phyloP scores from a whole-genome alignment of 1,140 invertebrate genomes.

The Adelges cooleyi region DNA sequence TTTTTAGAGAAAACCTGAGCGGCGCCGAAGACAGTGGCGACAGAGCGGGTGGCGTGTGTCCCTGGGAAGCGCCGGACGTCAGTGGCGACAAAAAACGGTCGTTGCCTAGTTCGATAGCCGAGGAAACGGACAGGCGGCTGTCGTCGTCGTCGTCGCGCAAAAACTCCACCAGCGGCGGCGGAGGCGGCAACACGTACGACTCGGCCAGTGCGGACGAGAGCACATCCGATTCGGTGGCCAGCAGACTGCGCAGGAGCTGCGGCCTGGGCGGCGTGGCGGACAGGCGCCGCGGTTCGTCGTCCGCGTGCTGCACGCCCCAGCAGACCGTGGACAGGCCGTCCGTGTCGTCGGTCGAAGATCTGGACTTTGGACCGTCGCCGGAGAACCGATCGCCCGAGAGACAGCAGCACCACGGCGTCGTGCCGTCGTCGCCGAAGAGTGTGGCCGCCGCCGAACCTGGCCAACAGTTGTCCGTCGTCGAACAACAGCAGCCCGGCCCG shows the following conservation, averaged over 20 bases:
- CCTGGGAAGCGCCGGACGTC: constrained; percentile 46
- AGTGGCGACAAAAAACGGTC: constrained; percentile 33
- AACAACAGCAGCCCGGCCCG: too few species aligned
- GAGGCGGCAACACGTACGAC: constrained; percentile 43
- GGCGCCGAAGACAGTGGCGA: constrained; percentile 39
- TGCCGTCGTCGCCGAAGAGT: constrained; percentile 32
- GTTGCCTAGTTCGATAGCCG: constrained; percentile 16
- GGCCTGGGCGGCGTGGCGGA: not conserved
- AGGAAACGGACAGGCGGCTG: constrained; percentile 27
- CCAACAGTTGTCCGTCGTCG: constrained; percentile 21
- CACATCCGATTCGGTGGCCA: constrained; percentile 41
- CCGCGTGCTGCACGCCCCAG: constrained; percentile 5
- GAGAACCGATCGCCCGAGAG: constrained; percentile 31
- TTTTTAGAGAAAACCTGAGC: constrained; percentile 34
- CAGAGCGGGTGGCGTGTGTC: constrained; percentile 50
- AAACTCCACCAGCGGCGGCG: constrained; percentile 46
- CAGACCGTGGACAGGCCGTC: constrained; percentile 29
- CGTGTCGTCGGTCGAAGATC: constrained; percentile 32
- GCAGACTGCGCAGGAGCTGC: constrained; percentile 37
- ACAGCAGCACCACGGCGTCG: constrained; percentile 1
- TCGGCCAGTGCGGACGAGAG: constrained; percentile 59
- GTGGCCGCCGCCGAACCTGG: constrained; percentile 32
- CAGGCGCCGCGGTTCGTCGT: constrained; percentile 17
- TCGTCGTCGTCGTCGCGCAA: constrained; percentile 37
- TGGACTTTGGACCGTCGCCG: constrained; percentile 32